Evolutionary conservation across 1,140 invertebrate genomes (phyloP).

Genomic region (Drosophila sechellia): DNA sequence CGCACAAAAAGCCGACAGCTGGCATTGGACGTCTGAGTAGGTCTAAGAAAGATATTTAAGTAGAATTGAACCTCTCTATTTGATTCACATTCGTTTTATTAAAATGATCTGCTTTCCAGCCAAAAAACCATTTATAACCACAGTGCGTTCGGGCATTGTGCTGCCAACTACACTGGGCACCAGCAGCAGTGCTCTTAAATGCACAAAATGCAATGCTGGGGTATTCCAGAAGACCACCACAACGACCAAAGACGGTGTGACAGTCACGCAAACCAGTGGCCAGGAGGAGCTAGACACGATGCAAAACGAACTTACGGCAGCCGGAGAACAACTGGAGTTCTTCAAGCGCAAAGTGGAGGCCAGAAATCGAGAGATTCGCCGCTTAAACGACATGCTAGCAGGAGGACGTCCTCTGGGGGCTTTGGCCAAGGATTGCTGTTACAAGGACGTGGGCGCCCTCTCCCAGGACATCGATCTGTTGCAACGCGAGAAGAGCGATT

Average conservation of each 20-base stretch:
- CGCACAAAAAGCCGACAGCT: conserved; percentile 12
- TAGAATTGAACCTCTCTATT: neutral
- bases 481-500: conserved; percentile 86
- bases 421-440: conserved; percentile 86
- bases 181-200: conserved; percentile 34
- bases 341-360: conserved; percentile 74
- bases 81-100: no score
- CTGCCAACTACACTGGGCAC: conserved; percentile 50
- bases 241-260: conserved; percentile 50
- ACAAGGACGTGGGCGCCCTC: conserved; percentile 84
- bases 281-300: conserved; percentile 67
- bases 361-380: conserved; percentile 87
- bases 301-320: conserved; percentile 58
- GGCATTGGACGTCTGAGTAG: conserved; percentile 28
- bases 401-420: conserved; percentile 86
- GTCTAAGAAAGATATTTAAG: conserved; percentile 1
- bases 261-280: conserved; percentile 40
- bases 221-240: conserved; percentile 55
- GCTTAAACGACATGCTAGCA: conserved; percentile 86
- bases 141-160: conserved; percentile 67
- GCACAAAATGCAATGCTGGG: conserved; percentile 77
- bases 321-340: conserved; percentile 66
- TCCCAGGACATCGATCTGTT: conserved; percentile 85
- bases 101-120: conserved; percentile 24
- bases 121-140: conserved; percentile 80